Evolutionary conservation across 1,140 invertebrate genomes (phyloP), one percentile per base, ranked within the genome.

Genomic region (Hydropsyche tenuis): DNA sequence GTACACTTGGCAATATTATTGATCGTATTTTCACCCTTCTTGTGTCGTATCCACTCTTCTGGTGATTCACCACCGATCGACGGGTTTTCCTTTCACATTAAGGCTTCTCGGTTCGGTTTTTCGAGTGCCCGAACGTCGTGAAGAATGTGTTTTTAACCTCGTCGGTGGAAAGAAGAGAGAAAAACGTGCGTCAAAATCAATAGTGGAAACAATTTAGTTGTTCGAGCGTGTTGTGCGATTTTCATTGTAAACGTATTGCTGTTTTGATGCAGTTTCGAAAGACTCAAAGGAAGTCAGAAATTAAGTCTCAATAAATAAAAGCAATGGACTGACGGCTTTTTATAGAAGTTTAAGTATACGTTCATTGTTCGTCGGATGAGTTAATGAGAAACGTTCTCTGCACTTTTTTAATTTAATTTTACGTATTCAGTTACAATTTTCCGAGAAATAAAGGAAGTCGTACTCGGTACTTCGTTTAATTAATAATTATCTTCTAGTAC

Each of bases 221-320:
- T n/a, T n/a, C n/a, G n/a, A n/a, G n/a, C n/a, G n/a, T n/a, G n/a
- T n/a, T n/a, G n/a, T n/a, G n/a, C n/a, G 9, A 37, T 37, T 37
- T 37, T 37, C 30, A 37, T 37, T 9, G 30, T 4, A 37, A 37
- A 4, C 30, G 30, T 37, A 37, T n/a, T n/a, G 30, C 30, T 4
- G 30, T 37, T 37, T 37, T 37, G 3, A 37, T 37, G 30, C 3
- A 37, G 30, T 9, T 9, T 37, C 9, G 30, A 4, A 9, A 60
- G 22, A 18, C 53, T 27, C 27, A 45, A 65, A 65, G 63, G 63
- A 65, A 65, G 63, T 65, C 27, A 16, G 63, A 65, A 65, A 43
- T 65, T 43, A 65, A 43, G 63, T 16, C 63, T 42, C 37, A 65
- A 65, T 16, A 20, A 65, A 14, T 25, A 60, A 60, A 25, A 60